phyloP scores from a whole-genome alignment of 2,113 vertebrate genomes.

The Oryzias woworae region DNA sequence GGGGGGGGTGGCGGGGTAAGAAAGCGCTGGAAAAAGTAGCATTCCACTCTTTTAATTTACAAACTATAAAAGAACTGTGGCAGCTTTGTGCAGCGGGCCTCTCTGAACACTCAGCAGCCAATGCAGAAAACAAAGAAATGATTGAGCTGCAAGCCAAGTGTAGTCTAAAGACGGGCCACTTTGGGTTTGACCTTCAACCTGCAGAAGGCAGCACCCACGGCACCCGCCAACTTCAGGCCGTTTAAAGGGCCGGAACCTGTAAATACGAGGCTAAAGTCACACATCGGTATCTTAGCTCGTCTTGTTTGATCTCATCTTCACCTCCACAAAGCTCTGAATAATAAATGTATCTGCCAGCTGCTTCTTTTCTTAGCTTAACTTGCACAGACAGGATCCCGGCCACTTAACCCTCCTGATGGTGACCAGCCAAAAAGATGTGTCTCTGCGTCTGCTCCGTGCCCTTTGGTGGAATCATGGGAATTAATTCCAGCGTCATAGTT shows the following conservation, averaged over 20 bases:
- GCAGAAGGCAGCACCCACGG: conserved; percentile 47
- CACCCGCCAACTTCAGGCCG: conserved; percentile 15
- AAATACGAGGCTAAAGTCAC: conserved; percentile 26
- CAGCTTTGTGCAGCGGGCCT: conserved; percentile 71
- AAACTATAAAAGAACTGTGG: conserved; percentile 77
- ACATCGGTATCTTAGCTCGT: background rate
- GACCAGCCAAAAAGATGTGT: conserved; percentile 37
- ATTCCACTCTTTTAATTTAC: conserved; percentile 71
- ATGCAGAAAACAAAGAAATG: conserved; percentile 73
- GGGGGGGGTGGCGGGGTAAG: conserved; percentile 19
- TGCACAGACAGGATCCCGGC: conserved; percentile 15
- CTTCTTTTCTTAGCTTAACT: conserved; percentile 26
- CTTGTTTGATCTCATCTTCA: background rate
- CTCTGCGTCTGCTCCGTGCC: conserved; percentile 34
- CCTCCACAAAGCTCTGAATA: conserved; percentile 1
- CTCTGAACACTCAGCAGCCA: conserved; percentile 63
- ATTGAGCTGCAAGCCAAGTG: conserved; percentile 68
- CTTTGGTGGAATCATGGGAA: conserved; percentile 35
- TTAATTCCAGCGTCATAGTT: conserved; percentile 32
- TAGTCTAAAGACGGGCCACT: conserved; percentile 62
- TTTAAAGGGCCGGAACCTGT: conserved; percentile 9
- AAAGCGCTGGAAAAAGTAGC: conserved; percentile 49
- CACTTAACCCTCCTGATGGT: conserved; percentile 45
- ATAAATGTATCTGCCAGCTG: conserved; percentile 8
- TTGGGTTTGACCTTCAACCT: conserved; percentile 69